Evolutionary conservation across 2,113 vertebrate species (phyloP).

Genomic region (Danionella cerebrum): DNA sequence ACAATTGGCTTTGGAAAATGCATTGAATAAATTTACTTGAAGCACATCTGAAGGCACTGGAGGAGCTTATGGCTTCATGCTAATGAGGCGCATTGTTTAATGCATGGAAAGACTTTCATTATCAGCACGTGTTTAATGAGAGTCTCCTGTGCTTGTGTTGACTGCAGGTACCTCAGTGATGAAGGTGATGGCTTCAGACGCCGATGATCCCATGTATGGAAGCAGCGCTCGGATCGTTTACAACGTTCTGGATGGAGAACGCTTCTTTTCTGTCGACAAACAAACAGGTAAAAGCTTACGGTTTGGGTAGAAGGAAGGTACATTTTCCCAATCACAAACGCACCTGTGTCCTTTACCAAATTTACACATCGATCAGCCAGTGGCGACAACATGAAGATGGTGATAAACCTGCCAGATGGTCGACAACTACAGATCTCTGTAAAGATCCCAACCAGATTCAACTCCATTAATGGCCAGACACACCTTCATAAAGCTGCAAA

Average conservation of each 20-base stretch:
- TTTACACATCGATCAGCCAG: too few relatives aligned
- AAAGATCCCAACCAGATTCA: too few relatives aligned
- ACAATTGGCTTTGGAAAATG: slow-evolving; percentile 32
- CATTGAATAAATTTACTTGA: slow-evolving; percentile 8
- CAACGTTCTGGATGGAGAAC: slow-evolving; percentile 91
- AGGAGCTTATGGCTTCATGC: neutral
- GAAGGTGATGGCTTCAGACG: slow-evolving; percentile 92
- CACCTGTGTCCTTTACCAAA: too few relatives aligned
- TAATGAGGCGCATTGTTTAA: neutral
- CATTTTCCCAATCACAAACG: too few relatives aligned
- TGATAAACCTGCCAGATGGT: too few relatives aligned
- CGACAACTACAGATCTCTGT: too few relatives aligned
- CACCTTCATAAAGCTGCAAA: too few relatives aligned
- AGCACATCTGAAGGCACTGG: neutral
- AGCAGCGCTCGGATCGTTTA: slow-evolving; percentile 92
- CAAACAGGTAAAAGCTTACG: slow-evolving; percentile 88
- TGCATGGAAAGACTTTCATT: too few relatives aligned
- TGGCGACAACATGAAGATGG: too few relatives aligned
- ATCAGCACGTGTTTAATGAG: too few relatives aligned
- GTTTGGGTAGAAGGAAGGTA: too few relatives aligned
- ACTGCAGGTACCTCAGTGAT: slow-evolving; percentile 91
- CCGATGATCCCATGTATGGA: slow-evolving; percentile 89
- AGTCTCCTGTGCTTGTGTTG: neutral
- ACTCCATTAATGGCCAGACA: too few relatives aligned
- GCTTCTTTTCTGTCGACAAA: slow-evolving; percentile 86